Conservation (phyloP, 1,140 invertebrate species). For the Stratiolaelaps scimitus region DNA sequence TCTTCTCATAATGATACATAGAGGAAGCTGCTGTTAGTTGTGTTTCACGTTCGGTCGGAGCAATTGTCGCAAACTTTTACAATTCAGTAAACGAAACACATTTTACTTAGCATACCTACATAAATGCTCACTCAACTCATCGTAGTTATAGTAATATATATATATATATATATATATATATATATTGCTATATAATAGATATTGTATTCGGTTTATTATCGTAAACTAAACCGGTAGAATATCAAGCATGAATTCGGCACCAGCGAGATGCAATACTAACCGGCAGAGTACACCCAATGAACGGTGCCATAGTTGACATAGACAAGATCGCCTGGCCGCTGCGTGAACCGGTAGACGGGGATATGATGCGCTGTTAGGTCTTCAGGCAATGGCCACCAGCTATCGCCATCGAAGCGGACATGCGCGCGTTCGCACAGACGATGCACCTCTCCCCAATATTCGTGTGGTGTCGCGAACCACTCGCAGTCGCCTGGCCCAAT, state of each 20-base stretch:
- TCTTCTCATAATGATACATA: too few species aligned
- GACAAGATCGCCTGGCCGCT: conserved; percentile 49
- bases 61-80: too few species aligned
- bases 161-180: too few species aligned
- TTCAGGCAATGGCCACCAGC: conserved; percentile 47
- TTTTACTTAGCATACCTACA: too few species aligned
- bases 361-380: conserved; percentile 45
- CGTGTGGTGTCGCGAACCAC: conserved; percentile 48
- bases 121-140: too few species aligned
- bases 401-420: conserved; percentile 35
- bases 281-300: conserved; percentile 46
- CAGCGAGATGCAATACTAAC: too few species aligned
- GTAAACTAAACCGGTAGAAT: not conserved
- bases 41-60: too few species aligned
- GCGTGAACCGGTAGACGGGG: conserved; percentile 48
- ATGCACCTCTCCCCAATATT: conserved; percentile 47
- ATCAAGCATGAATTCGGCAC: not conserved
- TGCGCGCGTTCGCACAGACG: conserved; percentile 45
- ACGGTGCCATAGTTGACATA: conserved; percentile 48
- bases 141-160: too few species aligned
- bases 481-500: conserved; percentile 51
- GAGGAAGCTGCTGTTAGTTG: too few species aligned
- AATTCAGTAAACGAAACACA: too few species aligned
- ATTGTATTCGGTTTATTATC: too few species aligned
- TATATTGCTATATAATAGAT: too few species aligned